Evolutionary conservation across 2,113 vertebrate species (phyloP).

Genomic region (Charadrius vociferus): DNA sequence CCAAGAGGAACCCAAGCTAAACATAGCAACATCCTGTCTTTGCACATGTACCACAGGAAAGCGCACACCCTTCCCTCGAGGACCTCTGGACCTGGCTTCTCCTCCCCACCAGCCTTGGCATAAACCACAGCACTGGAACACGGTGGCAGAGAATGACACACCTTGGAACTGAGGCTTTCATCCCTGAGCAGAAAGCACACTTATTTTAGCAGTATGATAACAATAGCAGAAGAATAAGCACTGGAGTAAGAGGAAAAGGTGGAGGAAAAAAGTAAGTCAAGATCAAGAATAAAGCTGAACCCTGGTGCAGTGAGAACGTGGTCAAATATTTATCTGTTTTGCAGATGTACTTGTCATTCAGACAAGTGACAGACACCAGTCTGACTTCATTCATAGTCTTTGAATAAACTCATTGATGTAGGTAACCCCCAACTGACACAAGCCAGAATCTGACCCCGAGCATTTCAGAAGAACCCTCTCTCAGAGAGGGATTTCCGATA

Average conservation of each 20-base stretch:
- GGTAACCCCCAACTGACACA: background rate
- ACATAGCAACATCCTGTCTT: background rate
- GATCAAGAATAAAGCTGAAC: background rate
- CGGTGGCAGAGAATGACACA: background rate
- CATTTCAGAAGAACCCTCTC: background rate
- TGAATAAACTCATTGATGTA: background rate
- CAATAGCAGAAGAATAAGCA: background rate
- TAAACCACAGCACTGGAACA: background rate
- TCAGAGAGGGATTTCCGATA: background rate
- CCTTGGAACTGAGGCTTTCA: background rate
- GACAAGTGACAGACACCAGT: background rate
- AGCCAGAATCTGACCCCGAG: background rate
- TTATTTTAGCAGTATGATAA: background rate
- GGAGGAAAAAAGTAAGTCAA: background rate
- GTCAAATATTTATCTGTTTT: background rate
- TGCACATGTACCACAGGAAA: background rate
- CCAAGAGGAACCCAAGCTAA: conserved; percentile 15
- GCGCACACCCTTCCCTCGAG: background rate
- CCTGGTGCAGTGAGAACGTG: background rate
- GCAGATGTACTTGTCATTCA: background rate
- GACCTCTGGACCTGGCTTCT: background rate
- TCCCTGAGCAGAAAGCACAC: background rate
- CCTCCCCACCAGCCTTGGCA: background rate
- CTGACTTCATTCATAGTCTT: background rate
- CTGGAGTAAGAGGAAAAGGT: background rate